phyloP scores from a whole-genome alignment of 2,888 invertebrate species.

The Callinectes sapidus region DNA sequence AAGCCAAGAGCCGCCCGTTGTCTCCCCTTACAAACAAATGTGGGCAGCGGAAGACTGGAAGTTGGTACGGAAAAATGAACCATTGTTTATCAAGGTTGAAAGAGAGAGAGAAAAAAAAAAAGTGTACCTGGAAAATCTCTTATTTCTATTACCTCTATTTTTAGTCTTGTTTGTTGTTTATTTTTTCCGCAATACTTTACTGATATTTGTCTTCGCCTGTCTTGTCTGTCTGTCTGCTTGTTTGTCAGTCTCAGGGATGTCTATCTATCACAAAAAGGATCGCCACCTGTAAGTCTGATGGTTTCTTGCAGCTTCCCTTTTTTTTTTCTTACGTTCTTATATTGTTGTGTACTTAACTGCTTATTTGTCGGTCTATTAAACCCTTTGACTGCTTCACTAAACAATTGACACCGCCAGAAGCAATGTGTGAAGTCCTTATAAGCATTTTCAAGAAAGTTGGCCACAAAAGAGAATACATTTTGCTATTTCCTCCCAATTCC shows the following conservation, averaged over 20 bases:
- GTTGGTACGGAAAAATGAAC: neutral
- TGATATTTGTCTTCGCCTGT: neutral
- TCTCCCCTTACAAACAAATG: neutral
- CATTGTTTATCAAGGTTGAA: neutral
- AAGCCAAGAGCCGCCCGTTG: neutral
- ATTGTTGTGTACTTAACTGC: neutral
- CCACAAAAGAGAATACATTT: too few relatives aligned
- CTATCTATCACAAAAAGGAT: slow-evolving; percentile 19
- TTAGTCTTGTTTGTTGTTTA: neutral
- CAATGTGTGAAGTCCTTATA: too few relatives aligned
- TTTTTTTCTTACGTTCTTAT: neutral
- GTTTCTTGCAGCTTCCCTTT: neutral
- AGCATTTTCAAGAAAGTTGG: too few relatives aligned
- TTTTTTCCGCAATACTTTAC: neutral
- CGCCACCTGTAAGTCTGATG: neutral
- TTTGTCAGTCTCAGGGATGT: too few relatives aligned
- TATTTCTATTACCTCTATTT: neutral
- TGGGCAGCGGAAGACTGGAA: neutral
- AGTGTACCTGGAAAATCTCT: neutral
- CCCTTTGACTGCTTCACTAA: too few relatives aligned
- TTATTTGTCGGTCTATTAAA: too few relatives aligned
- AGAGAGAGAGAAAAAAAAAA: neutral
- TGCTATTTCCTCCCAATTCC: too few relatives aligned
- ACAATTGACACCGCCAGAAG: too few relatives aligned
- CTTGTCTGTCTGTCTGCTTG: slow-evolving; percentile 16